phyloP scores from a whole-genome alignment of 1,140 invertebrate genomes.

The Zaprionus ornatus region DNA sequence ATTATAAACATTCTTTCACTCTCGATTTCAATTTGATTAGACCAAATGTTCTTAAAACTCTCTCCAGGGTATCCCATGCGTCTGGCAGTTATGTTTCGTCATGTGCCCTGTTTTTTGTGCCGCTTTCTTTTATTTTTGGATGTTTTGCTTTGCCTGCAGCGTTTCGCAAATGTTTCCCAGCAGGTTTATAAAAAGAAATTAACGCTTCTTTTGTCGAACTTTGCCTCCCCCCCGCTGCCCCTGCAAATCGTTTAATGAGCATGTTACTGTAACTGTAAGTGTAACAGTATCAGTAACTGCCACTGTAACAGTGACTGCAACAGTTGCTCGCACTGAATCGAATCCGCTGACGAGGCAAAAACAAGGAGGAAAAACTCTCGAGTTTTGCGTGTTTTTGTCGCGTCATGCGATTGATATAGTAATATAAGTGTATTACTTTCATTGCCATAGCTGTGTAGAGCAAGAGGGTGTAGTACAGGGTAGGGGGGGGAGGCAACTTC shows the following conservation, averaged over 20 bases:
- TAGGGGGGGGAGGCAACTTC: not conserved
- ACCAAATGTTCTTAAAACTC: not conserved
- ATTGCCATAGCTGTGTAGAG: not conserved
- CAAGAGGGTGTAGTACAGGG: not conserved
- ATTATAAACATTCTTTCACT: not conserved
- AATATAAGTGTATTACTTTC: slow-evolving; percentile 40
- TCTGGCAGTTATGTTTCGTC: not conserved
- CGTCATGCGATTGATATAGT: slow-evolving; percentile 55
- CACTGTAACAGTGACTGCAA: slow-evolving; percentile 5
- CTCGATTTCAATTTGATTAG: no score
- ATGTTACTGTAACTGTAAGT: slow-evolving; percentile 56
- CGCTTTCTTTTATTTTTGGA: slow-evolving; percentile 17
- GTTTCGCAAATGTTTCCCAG: slow-evolving; percentile 78
- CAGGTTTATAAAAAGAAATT: slow-evolving; percentile 84
- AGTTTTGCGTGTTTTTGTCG: slow-evolving; percentile 25
- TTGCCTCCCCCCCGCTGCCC: slow-evolving; percentile 1
- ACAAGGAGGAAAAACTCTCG: slow-evolving; percentile 13
- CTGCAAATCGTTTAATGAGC: slow-evolving; percentile 81
- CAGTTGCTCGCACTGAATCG: not conserved
- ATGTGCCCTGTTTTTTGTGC: slow-evolving; percentile 3
- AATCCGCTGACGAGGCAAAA: slow-evolving; percentile 57
- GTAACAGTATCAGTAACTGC: slow-evolving; percentile 3
- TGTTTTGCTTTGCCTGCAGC: slow-evolving; percentile 25
- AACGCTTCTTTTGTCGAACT: slow-evolving; percentile 66
- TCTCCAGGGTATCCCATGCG: not conserved